Percentiles rank a stretch among this genome's conserved stretches.
phyloP scores from a whole-genome alignment of 2,113 vertebrate genomes.

The Nesospiza acunhae region DNA sequence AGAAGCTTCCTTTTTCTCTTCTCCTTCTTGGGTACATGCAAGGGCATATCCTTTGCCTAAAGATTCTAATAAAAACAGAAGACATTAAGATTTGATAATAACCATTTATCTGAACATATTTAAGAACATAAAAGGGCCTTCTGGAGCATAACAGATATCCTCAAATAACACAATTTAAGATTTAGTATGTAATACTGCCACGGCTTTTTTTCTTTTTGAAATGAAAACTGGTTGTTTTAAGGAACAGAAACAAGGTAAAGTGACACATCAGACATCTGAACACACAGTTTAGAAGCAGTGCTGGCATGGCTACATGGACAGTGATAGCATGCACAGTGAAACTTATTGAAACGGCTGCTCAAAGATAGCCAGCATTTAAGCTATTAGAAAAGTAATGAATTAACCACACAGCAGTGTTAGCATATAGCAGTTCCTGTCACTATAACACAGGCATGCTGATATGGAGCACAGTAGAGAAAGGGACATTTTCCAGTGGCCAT shows the following conservation, averaged over 20 bases:
- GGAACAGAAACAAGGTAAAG: not conserved
- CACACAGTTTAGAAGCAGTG: not conserved
- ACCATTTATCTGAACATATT: not conserved
- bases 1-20: constrained; percentile 86
- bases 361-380: not conserved
- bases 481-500: not conserved
- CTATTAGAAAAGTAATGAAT: not conserved
- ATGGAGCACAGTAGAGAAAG: not conserved
- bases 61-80: constrained; percentile 75
- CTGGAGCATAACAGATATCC: not conserved
- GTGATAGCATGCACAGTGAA: not conserved
- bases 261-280: not conserved
- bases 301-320: rapidly evolving
- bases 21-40: constrained; percentile 87
- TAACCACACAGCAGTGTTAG: not conserved
- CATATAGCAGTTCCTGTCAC: not conserved
- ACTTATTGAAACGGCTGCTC: not conserved
- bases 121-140: not conserved
- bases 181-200: not conserved
- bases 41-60: constrained; percentile 83
- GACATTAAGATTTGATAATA: not conserved
- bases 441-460: not conserved
- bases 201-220: not conserved
- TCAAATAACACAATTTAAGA: not conserved
- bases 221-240: not conserved